Conservation (phyloP, 1,140 invertebrate species). For the Adelges cooleyi region DNA sequence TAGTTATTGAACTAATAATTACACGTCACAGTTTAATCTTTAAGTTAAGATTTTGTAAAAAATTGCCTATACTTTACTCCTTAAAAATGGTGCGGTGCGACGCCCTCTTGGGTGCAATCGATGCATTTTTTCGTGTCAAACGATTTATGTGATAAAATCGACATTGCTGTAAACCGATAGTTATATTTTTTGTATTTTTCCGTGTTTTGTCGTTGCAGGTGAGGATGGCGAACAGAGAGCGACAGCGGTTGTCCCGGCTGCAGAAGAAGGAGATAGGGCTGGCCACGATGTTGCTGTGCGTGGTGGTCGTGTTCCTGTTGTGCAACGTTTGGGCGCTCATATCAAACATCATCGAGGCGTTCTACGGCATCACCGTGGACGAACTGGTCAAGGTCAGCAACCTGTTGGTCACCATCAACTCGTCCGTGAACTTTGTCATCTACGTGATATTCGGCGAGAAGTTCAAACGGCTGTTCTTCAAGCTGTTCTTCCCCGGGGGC, state of each 20-base stretch:
- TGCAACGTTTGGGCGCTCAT: slow-evolving; percentile 85
- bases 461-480: slow-evolving; percentile 79
- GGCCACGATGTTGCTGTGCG: slow-evolving; percentile 85
- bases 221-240: slow-evolving; percentile 66
- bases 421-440: slow-evolving; percentile 92
- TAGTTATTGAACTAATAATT: too few relatives aligned
- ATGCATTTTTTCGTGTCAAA: too few relatives aligned
- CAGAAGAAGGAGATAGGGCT: slow-evolving; percentile 78
- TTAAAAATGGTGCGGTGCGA: too few relatives aligned
- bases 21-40: too few relatives aligned
- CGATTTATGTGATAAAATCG: too few relatives aligned
- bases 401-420: slow-evolving; percentile 90
- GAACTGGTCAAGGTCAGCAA: slow-evolving; percentile 77
- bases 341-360: slow-evolving; percentile 75
- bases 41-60: too few relatives aligned
- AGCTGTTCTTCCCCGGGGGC: slow-evolving; percentile 65
- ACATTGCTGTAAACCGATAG: too few relatives aligned
- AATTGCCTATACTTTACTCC: too few relatives aligned
- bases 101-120: too few relatives aligned
- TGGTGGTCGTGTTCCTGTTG: slow-evolving; percentile 88
- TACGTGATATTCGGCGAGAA: slow-evolving; percentile 96
- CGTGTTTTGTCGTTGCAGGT: slow-evolving; percentile 47
- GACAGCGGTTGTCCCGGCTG: slow-evolving; percentile 63
- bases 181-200: too few relatives aligned
- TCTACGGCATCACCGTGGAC: slow-evolving; percentile 52